Evolutionary conservation across 2,888 invertebrate species (phyloP).

Genomic region (Ormyrus pomaceus): DNA sequence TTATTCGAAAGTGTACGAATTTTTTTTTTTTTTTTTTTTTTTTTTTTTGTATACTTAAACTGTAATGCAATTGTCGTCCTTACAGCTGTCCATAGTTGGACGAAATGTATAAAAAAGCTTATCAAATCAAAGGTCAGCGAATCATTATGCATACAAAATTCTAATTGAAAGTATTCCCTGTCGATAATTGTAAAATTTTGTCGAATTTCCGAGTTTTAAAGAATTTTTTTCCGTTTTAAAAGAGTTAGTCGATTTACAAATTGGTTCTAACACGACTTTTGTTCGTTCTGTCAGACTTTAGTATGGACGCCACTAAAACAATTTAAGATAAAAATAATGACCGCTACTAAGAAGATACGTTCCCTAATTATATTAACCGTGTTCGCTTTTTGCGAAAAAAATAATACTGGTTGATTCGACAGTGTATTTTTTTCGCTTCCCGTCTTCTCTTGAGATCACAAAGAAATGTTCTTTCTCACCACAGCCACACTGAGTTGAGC

Average conservation of each 20-base stretch:
- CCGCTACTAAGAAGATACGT: background rate
- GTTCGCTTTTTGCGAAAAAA: constrained; percentile 10
- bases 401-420: background rate
- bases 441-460: constrained; percentile 27
- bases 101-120: constrained; percentile 28
- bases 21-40: too few relatives aligned
- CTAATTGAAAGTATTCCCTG: background rate
- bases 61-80: too few relatives aligned
- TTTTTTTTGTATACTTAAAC: too few relatives aligned
- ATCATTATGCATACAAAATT: constrained; percentile 4
- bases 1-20: too few relatives aligned
- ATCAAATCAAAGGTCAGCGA: background rate
- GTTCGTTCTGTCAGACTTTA: constrained; percentile 37
- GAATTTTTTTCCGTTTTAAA: constrained; percentile 3
- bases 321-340: constrained; percentile 20
- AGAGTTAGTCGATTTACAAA: background rate
- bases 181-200: constrained; percentile 34
- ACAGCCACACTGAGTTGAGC: constrained; percentile 22
- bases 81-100: background rate
- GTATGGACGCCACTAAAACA: constrained; percentile 28
- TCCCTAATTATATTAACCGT: background rate
- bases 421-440: background rate
- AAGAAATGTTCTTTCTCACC: background rate
- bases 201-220: constrained; percentile 14
- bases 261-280: constrained; percentile 15